A percentile compares a stretch with the other conserved stretches of the same genome.
Evolutionary conservation across 2,797 vertebrate species (phyloP).

Genomic region (Falco biarmicus): DNA sequence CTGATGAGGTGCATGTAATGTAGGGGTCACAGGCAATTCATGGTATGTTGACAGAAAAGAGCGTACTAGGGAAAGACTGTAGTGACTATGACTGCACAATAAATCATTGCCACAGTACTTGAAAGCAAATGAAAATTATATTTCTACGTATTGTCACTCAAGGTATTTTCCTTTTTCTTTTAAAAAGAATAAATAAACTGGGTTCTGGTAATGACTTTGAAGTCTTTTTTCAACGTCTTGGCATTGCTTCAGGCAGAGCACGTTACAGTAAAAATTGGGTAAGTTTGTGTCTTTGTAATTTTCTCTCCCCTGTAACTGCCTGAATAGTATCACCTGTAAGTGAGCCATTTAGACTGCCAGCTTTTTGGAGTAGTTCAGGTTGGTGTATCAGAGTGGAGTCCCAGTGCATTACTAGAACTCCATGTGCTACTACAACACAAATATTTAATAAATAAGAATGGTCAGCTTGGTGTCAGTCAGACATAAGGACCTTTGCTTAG

Average conservation of each 20-base stretch:
- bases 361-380: not conserved
- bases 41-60: not conserved
- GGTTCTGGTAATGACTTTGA: conserved; percentile 98
- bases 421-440: not conserved
- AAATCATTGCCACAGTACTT: not conserved
- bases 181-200: conserved; percentile 90
- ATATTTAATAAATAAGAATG: not conserved
- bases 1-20: not conserved
- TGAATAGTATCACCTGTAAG: not conserved
- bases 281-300: conserved; percentile 56
- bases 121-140: not conserved
- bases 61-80: not conserved
- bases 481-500: not conserved
- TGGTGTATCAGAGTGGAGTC: not conserved
- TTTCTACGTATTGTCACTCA: not conserved
- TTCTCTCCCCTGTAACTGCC: not conserved
- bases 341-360: not conserved
- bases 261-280: conserved; percentile 95
- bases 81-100: not conserved
- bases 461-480: not conserved
- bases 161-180: conserved; percentile 24
- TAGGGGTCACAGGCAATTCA: not conserved
- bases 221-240: conserved; percentile 94
- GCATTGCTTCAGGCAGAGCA: conserved; percentile 90
- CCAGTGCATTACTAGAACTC: not conserved